A percentile compares a stretch with the other conserved stretches of the same genome.
phyloP scores from a whole-genome alignment of 2,797 vertebrate genomes.

The Coregonus ussuriensis region DNA sequence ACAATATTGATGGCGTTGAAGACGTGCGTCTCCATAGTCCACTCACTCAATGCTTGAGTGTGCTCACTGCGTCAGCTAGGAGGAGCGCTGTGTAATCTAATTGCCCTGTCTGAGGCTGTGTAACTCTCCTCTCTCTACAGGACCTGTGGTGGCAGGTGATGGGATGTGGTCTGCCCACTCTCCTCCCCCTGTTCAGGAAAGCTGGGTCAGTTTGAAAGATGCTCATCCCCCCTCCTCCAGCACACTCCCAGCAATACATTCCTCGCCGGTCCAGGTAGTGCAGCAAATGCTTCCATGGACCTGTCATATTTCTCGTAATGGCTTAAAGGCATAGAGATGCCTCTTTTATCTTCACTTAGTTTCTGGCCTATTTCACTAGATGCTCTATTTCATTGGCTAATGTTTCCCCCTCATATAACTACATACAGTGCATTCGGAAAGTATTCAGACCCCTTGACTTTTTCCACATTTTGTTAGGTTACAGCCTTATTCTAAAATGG shows the following conservation, averaged over 20 bases:
- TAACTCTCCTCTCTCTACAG: constrained; percentile 64
- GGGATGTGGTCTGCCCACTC: constrained; percentile 94
- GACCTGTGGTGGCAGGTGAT: constrained; percentile 85
- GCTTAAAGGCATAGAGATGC: not conserved
- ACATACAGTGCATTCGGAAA: not conserved
- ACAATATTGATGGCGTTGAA: not conserved
- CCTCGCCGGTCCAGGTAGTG: constrained; percentile 93
- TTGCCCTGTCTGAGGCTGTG: not conserved
- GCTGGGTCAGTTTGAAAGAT: constrained; percentile 93
- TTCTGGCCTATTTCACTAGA: not conserved
- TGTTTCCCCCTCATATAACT: not conserved
- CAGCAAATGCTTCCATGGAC: constrained; percentile 4
- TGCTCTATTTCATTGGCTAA: not conserved
- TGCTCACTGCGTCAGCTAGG: not conserved
- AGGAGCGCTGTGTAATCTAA: not conserved
- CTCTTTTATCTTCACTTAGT: too few species aligned
- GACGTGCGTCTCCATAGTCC: not conserved
- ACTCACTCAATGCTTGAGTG: not conserved
- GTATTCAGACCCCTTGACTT: too few species aligned
- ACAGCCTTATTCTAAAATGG: too few species aligned
- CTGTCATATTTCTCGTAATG: not conserved
- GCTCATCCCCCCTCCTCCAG: constrained; percentile 86
- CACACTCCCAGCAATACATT: constrained; percentile 93
- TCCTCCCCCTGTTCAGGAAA: constrained; percentile 94
- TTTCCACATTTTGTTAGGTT: too few species aligned